These are phyloP conservation scores for Notodonta dromedarius DNA, from an alignment of 2,888 invertebrate genomes.

Conservation along the genomic window DNA sequence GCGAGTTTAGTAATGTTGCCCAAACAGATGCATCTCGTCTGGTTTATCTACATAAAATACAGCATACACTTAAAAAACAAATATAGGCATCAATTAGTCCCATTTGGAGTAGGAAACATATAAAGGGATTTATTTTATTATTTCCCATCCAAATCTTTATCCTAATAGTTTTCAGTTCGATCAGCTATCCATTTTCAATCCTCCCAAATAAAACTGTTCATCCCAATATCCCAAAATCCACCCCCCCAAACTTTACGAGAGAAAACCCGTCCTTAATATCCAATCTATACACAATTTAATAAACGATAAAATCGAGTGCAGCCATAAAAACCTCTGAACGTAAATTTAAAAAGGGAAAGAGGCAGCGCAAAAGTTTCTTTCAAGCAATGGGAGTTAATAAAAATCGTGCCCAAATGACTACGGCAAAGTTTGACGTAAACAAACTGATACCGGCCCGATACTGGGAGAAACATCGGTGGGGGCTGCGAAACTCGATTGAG, in stretches of 20 bases:
- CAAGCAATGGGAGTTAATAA: conserved; percentile 74
- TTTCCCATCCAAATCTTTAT: too few species aligned
- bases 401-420: conserved; percentile 77
- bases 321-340: conserved; percentile 58
- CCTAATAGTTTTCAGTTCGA: not conserved
- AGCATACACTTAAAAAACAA: too few species aligned
- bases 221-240: conserved; percentile 22
- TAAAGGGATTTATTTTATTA: too few species aligned
- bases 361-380: conserved; percentile 53
- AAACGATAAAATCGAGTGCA: conserved; percentile 70
- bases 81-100: not conserved
- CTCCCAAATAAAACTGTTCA: conserved; percentile 16
- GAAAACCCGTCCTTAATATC: conserved; percentile 47
- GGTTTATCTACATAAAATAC: too few species aligned
- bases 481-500: conserved; percentile 1
- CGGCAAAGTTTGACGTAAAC: conserved; percentile 69
- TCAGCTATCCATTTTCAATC: conserved; percentile 15
- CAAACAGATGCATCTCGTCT: too few species aligned
- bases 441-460: conserved; percentile 61
- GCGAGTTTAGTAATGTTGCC: too few species aligned
- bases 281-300: conserved; percentile 68
- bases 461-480: conserved; percentile 40
- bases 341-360: conserved; percentile 66
- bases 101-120: too few species aligned
- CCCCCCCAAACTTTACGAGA: conserved; percentile 41